Evolutionary conservation across 35 echinoderm and acorn worm genomes (phyloP).

Genomic region (Stichopus chloronotus): DNA sequence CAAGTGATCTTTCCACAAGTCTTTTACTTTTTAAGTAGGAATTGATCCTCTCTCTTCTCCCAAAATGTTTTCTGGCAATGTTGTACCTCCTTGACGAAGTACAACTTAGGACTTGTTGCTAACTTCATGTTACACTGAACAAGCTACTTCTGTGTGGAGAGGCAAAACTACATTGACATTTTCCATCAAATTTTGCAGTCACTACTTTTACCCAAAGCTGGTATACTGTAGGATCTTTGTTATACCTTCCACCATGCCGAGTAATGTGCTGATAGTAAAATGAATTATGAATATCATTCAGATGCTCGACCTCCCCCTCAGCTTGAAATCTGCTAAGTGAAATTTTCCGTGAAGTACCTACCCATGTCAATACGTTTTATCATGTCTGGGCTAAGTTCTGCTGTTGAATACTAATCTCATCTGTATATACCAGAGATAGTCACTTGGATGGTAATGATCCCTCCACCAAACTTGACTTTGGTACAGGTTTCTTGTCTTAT

Average conservation of each 20-base stretch:
- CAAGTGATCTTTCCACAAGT: not conserved
- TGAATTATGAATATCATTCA: not conserved
- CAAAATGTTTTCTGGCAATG: constrained; percentile 13
- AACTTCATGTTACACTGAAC: not conserved
- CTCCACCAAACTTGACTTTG: not conserved
- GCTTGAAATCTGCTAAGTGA: constrained; percentile 14
- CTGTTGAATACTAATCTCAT: not conserved
- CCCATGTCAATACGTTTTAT: not conserved
- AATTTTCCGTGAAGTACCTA: not conserved
- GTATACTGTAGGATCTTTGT: constrained; percentile 27
- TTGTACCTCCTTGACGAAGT: not conserved
- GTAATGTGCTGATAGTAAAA: constrained; percentile 25
- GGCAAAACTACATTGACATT: not conserved
- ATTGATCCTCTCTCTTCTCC: not conserved
- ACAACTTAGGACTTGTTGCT: too few relatives aligned
- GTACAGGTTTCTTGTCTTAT: constrained; percentile 18
- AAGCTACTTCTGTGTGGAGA: not conserved
- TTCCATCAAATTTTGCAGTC: constrained; percentile 18
- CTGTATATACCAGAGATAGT: not conserved
- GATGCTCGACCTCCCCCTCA: constrained; percentile 4
- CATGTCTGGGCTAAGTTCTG: constrained; percentile 9
- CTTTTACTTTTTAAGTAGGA: not conserved
- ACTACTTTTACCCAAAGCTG: not conserved
- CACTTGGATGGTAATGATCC: not conserved
- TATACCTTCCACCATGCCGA: constrained; percentile 24